phyloP scores from a whole-genome alignment of 2,888 invertebrate genomes.

The Andrena bicolor region DNA sequence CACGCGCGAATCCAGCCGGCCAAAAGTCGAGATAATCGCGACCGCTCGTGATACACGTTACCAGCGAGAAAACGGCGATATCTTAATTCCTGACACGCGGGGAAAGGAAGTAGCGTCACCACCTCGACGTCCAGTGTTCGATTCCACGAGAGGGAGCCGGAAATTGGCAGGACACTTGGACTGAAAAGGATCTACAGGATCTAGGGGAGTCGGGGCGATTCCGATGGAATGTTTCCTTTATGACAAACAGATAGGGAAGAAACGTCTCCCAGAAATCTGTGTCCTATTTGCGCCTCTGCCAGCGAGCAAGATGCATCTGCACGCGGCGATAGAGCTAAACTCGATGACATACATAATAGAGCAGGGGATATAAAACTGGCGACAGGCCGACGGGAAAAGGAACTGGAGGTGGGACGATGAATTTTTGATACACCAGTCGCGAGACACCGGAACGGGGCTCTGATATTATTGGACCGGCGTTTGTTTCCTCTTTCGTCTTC shows the following conservation, averaged over 20 bases:
- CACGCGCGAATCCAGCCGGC: conserved; percentile 33
- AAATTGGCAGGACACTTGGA: conserved; percentile 24
- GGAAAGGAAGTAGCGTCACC: not conserved
- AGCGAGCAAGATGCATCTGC: conserved; percentile 40
- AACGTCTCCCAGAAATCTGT: conserved; percentile 46
- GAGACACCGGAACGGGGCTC: conserved; percentile 26
- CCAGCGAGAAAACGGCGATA: conserved; percentile 5
- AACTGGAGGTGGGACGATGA: conserved; percentile 48
- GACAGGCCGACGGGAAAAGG: conserved; percentile 51
- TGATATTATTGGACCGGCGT: conserved; percentile 43
- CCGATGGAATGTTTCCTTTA: conserved; percentile 25
- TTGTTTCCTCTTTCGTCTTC: conserved; percentile 13
- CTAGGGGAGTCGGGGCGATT: not conserved
- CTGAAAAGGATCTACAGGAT: not conserved
- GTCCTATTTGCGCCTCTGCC: conserved; percentile 60
- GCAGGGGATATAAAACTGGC: conserved; percentile 59
- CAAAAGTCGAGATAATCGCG: conserved; percentile 37
- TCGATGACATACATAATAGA: conserved; percentile 67
- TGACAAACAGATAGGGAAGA: conserved; percentile 39
- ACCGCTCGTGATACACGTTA: not conserved
- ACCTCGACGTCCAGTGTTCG: not conserved
- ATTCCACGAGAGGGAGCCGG: not conserved
- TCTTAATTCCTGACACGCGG: conserved; percentile 1
- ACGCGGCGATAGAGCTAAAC: conserved; percentile 51
- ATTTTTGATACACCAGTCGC: conserved; percentile 58